Conservation (phyloP, 2,888 invertebrate species). For the Fabriciana adippe region DNA sequence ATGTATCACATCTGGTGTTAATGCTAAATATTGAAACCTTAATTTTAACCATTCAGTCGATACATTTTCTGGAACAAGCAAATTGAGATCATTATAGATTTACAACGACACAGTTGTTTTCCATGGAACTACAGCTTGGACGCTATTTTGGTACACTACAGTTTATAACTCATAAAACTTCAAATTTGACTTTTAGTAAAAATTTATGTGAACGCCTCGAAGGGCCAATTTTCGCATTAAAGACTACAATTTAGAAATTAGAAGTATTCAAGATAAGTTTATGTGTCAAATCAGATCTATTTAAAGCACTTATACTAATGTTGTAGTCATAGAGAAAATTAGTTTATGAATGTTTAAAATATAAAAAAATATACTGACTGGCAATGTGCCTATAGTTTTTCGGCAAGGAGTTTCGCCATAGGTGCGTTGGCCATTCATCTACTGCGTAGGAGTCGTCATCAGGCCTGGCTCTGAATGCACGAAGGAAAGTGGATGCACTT, state of each 20-base stretch:
- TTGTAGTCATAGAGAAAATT: constrained; percentile 7
- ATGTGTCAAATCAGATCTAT: constrained; percentile 6
- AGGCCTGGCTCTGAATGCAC: constrained; percentile 90
- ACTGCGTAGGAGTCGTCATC: constrained; percentile 88
- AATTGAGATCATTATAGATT: background rate
- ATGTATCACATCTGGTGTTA: constrained; percentile 85
- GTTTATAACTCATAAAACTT: too few species aligned
- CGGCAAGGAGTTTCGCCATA: constrained; percentile 91
- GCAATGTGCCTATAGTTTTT: constrained; percentile 87
- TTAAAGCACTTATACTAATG: constrained; percentile 1
- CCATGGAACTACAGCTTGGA: background rate
- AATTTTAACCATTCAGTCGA: constrained; percentile 90
- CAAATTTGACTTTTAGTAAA: too few species aligned
- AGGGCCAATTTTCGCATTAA: background rate
- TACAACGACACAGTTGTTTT: background rate
- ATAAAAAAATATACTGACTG: constrained; percentile 68
- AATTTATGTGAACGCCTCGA: too few species aligned
- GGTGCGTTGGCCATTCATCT: constrained; percentile 88
- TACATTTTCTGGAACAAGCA: constrained; percentile 82
- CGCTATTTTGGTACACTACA: background rate
- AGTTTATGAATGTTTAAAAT: constrained; percentile 10
- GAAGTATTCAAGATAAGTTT: background rate
- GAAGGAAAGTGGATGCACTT: constrained; percentile 86
- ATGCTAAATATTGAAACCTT: constrained; percentile 88
- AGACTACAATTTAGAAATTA: too few species aligned